A percentile compares a stretch with the other conserved stretches of the same genome.
Conservation (phyloP, 2,888 invertebrate genomes). For the Arctia plantaginis region DNA sequence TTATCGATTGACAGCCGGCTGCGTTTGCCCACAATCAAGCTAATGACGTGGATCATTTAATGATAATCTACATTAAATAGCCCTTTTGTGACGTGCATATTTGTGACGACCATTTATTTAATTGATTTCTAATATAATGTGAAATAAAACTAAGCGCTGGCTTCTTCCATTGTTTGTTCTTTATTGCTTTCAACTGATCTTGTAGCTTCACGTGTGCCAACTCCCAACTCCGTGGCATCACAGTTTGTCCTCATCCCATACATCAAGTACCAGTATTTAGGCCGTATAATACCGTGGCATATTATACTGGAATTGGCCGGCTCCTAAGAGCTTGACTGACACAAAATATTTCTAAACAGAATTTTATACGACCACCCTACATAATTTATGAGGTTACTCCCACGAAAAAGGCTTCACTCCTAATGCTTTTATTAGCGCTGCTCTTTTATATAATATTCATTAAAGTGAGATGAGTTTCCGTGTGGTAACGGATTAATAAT, state of each 20-base stretch:
- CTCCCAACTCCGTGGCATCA: not conserved
- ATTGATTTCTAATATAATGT: not conserved
- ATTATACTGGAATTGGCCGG: not conserved
- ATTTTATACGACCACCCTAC: constrained; percentile 16
- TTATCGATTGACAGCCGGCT: not conserved
- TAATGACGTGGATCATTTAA: not conserved
- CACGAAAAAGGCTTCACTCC: constrained; percentile 13
- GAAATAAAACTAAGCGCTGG: not conserved
- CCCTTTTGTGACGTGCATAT: not conserved
- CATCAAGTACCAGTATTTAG: not conserved
- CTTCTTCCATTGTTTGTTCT: not conserved
- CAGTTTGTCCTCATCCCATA: not conserved
- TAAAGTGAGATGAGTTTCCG: not conserved
- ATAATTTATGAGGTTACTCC: constrained; percentile 21
- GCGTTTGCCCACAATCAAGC: not conserved
- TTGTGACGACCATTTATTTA: not conserved
- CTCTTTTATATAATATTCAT: constrained; percentile 10
- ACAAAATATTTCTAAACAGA: constrained; percentile 19
- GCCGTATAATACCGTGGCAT: too few relatives aligned
- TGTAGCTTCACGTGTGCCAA: not conserved
- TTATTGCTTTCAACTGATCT: not conserved
- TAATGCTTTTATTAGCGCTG: constrained; percentile 17
- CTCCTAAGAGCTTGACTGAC: constrained; percentile 10
- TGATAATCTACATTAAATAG: not conserved
- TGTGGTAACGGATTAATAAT: too few relatives aligned